Evolutionary conservation across 2,113 vertebrate species (phyloP).

Genomic region (Desmodus rotundus): DNA sequence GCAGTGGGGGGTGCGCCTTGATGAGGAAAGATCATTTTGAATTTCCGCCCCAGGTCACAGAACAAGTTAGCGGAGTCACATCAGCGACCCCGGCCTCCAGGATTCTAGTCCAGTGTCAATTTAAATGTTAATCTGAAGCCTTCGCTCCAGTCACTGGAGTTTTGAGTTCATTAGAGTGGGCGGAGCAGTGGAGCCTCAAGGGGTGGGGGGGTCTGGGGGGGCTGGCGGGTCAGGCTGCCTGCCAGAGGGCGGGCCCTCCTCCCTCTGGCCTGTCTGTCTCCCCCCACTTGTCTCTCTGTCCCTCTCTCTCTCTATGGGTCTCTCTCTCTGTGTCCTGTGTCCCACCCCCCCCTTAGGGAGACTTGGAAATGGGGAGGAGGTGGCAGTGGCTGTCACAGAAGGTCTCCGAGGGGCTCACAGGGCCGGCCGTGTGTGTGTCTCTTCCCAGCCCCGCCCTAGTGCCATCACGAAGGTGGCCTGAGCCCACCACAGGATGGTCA

Average conservation of each 20-base stretch:
- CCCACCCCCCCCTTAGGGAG: neutral
- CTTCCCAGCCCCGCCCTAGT: rapidly evolving
- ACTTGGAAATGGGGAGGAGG: neutral
- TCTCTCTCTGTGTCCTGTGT: neutral
- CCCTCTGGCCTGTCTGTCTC: neutral
- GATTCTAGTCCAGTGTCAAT: conserved; percentile 71
- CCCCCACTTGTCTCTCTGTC: neutral
- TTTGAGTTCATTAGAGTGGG: conserved; percentile 71
- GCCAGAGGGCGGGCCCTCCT: conserved; percentile 54
- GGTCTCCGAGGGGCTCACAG: neutral
- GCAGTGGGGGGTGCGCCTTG: neutral
- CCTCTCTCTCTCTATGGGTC: neutral
- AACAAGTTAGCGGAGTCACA: conserved; percentile 64
- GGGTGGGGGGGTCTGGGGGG: neutral
- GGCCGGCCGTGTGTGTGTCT: rapidly evolving
- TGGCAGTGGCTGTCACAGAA: rapidly evolving
- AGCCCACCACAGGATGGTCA: rapidly evolving
- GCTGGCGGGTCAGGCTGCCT: conserved; percentile 49
- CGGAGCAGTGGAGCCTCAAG: neutral
- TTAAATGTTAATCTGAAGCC: conserved; percentile 78
- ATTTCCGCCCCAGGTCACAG: conserved; percentile 74
- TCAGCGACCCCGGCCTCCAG: conserved; percentile 61
- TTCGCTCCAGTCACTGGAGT: conserved; percentile 65
- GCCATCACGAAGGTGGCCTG: neutral
- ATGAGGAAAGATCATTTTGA: conserved; percentile 59